phyloP scores from a whole-genome alignment of 2,888 invertebrate genomes.

The Platycheirus rosarum region DNA sequence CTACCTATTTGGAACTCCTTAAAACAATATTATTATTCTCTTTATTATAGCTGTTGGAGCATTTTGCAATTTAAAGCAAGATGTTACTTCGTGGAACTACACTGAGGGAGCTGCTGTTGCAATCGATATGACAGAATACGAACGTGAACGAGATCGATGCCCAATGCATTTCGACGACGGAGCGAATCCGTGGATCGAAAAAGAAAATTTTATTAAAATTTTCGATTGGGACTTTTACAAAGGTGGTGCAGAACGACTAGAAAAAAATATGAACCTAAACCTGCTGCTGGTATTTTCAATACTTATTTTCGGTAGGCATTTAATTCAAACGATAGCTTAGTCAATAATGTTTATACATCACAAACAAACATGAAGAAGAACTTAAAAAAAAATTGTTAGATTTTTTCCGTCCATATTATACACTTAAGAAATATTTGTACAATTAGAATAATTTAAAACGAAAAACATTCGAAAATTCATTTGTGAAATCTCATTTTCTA shows the following conservation, averaged over 20 bases:
- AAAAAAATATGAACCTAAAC: neutral
- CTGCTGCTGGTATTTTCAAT: constrained; percentile 8
- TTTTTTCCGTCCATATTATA: too few species aligned
- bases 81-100: constrained; percentile 93
- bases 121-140: constrained; percentile 94
- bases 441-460: too few species aligned
- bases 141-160: constrained; percentile 96
- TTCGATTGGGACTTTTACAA: constrained; percentile 85
- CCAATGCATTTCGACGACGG: constrained; percentile 99
- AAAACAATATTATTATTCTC: constrained; percentile 61
- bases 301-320: constrained; percentile 26
- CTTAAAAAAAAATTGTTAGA: too few species aligned
- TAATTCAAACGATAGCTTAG: constrained; percentile 25
- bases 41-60: constrained; percentile 89
- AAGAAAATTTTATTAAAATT: constrained; percentile 88
- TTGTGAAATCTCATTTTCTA: too few species aligned
- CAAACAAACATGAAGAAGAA: too few species aligned
- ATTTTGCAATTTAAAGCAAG: constrained; percentile 94
- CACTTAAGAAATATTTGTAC: too few species aligned
- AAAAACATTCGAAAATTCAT: too few species aligned
- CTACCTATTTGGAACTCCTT: neutral
- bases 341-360: too few species aligned
- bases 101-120: constrained; percentile 97
- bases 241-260: constrained; percentile 76
- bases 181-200: constrained; percentile 90